phyloP scores from a whole-genome alignment of 2,113 vertebrate genomes.

The Accipiter cooperii region DNA sequence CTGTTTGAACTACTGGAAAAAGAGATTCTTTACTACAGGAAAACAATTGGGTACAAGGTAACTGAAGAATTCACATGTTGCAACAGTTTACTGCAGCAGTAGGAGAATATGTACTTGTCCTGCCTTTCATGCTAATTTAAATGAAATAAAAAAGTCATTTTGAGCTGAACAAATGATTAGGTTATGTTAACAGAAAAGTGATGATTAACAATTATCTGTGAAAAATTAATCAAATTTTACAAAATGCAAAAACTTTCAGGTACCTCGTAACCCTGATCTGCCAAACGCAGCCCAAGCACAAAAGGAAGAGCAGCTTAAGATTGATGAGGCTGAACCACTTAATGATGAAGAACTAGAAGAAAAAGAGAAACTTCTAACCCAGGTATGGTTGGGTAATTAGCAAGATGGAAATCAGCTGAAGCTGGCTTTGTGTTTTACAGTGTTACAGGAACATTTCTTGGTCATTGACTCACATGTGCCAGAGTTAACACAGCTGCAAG shows the following conservation, averaged over 20 bases:
- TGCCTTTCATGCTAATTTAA: not conserved
- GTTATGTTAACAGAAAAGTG: not conserved
- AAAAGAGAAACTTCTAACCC: conserved; percentile 94
- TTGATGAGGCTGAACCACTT: conserved; percentile 93
- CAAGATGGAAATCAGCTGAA: not conserved
- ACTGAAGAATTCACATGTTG: not conserved
- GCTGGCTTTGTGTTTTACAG: not conserved
- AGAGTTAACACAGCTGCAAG: not conserved
- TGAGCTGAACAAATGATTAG: not conserved
- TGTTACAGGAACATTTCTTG: fast-evolving
- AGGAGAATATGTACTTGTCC: not conserved
- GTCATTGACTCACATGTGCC: not conserved
- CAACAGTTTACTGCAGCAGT: not conserved
- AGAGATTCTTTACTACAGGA: conserved; percentile 97
- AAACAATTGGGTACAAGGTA: conserved; percentile 99
- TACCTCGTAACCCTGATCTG: conserved; percentile 93
- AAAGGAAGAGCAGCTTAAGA: conserved; percentile 96
- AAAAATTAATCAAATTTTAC: not conserved
- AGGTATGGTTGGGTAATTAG: conserved; percentile 71
- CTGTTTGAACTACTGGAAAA: conserved; percentile 97
- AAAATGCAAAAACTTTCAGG: conserved; percentile 70
- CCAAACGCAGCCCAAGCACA: conserved; percentile 91
- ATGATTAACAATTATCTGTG: not conserved
- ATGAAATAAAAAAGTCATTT: not conserved
- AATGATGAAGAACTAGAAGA: conserved; percentile 96